Conservation (phyloP, 2,888 invertebrate species). For the Ditylenchus weischeri region DNA sequence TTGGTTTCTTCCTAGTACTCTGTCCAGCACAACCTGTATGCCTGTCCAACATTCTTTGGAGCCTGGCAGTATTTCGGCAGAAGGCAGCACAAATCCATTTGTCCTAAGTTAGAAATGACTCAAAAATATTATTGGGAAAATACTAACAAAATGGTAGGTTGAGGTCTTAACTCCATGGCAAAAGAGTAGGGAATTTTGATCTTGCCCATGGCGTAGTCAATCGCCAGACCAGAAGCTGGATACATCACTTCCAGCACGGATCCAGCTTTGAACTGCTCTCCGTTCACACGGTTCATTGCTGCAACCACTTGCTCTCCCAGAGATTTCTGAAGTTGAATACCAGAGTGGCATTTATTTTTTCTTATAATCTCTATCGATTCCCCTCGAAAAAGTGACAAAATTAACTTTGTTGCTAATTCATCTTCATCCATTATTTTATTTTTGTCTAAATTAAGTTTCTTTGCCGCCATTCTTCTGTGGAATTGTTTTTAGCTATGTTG, state of each 20-base stretch:
- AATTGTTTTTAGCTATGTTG: too few relatives aligned
- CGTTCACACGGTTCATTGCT: conserved; percentile 13
- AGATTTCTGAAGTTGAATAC: background rate
- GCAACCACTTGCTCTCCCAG: background rate
- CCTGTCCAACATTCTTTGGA: background rate
- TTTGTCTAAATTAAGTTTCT: too few relatives aligned
- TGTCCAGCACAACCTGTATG: background rate
- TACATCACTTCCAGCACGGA: conserved; percentile 25
- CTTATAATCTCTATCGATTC: too few relatives aligned
- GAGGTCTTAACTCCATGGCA: conserved; percentile 29
- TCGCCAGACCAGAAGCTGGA: conserved; percentile 23
- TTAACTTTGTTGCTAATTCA: too few relatives aligned
- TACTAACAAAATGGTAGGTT: background rate
- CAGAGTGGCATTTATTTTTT: too few relatives aligned
- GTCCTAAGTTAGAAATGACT: background rate
- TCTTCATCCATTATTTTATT: too few relatives aligned
- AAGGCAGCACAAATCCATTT: background rate
- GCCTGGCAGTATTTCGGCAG: background rate
- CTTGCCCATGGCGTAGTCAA: conserved; percentile 26
- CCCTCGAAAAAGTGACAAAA: too few relatives aligned
- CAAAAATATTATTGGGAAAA: background rate
- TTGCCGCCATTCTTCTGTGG: too few relatives aligned
- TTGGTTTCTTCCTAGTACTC: too few relatives aligned
- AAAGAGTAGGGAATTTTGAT: conserved; percentile 25
- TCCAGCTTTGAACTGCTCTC: conserved; percentile 19